These are phyloP conservation scores for Spermophilus dauricus DNA, from an alignment of 2,113 vertebrate species.

Conservation along the genomic window DNA sequence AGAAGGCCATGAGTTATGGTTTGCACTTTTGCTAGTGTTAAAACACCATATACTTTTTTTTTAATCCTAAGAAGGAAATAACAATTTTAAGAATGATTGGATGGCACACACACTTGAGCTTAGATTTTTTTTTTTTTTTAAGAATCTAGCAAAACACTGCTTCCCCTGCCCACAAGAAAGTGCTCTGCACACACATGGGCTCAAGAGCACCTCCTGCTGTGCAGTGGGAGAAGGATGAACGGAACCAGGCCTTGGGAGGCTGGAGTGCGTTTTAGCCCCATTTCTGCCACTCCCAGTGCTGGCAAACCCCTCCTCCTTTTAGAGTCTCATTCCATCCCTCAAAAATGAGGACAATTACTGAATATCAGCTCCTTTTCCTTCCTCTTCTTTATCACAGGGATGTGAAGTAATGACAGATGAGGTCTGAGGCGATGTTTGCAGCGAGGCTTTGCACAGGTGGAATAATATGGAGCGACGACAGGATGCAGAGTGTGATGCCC, in stretches of 20 bases:
- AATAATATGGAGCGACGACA: neutral
- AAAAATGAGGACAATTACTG: neutral
- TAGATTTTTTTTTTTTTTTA: neutral
- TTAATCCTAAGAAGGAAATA: neutral
- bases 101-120: neutral
- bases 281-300: neutral
- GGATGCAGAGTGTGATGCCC: neutral
- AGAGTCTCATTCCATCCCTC: neutral
- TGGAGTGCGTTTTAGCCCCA: neutral
- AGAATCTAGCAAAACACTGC: neutral
- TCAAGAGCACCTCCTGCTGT: neutral
- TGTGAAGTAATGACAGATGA: neutral
- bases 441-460: too few species aligned
- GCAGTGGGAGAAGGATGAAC: rapidly evolving
- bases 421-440: neutral
- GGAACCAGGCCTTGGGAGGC: rapidly evolving
- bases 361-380: neutral
- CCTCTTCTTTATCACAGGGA: neutral
- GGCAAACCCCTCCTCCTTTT: neutral
- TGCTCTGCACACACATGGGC: neutral
- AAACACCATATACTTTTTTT: neutral
- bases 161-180: too few species aligned
- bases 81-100: neutral
- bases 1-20: neutral
- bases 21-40: neutral